phyloP scores from a whole-genome alignment of 1,140 invertebrate genomes.

The Drosophila bifasciata region DNA sequence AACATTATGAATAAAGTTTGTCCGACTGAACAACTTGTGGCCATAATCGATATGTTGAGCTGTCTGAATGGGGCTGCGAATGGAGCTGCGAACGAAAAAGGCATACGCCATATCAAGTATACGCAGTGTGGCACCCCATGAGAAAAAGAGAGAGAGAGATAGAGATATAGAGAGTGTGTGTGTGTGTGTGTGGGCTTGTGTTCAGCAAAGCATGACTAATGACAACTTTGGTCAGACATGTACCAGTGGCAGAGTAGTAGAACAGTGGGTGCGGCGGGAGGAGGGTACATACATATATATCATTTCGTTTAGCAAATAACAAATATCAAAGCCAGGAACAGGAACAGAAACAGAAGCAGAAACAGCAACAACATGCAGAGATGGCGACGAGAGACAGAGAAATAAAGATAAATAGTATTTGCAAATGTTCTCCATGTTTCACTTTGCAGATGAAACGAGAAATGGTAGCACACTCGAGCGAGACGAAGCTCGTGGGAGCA shows the following conservation, averaged over 20 bases:
- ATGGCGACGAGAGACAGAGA: conserved; percentile 15
- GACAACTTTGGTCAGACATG: conserved; percentile 65
- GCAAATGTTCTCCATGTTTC: conserved; percentile 64
- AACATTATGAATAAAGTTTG: conserved; percentile 64
- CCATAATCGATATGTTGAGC: conserved; percentile 59
- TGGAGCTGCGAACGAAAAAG: conserved; percentile 19
- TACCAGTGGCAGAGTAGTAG: conserved; percentile 40
- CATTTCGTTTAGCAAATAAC: conserved; percentile 77
- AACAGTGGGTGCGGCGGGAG: too few species aligned
- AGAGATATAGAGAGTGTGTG: neutral
- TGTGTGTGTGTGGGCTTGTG: conserved; percentile 28
- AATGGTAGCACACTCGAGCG: conserved; percentile 61
- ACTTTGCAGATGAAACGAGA: conserved; percentile 49
- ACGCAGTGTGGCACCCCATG: conserved; percentile 44
- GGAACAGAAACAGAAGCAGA: too few species aligned
- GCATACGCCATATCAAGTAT: conserved; percentile 48
- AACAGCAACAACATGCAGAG: conserved; percentile 2
- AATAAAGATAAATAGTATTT: conserved; percentile 78
- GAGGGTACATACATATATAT: conserved; percentile 65
- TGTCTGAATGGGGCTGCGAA: conserved; percentile 16
- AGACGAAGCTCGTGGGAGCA: conserved; percentile 28
- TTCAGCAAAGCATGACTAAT: conserved; percentile 77
- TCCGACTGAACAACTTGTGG: conserved; percentile 16
- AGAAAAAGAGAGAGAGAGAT: too few species aligned
- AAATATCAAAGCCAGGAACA: conserved; percentile 60